A percentile compares a stretch with the other conserved stretches of the same genome.
These are phyloP conservation scores for Otolemur garnettii DNA, from an alignment of 2,113 vertebrate species.

Conservation along the genomic window DNA sequence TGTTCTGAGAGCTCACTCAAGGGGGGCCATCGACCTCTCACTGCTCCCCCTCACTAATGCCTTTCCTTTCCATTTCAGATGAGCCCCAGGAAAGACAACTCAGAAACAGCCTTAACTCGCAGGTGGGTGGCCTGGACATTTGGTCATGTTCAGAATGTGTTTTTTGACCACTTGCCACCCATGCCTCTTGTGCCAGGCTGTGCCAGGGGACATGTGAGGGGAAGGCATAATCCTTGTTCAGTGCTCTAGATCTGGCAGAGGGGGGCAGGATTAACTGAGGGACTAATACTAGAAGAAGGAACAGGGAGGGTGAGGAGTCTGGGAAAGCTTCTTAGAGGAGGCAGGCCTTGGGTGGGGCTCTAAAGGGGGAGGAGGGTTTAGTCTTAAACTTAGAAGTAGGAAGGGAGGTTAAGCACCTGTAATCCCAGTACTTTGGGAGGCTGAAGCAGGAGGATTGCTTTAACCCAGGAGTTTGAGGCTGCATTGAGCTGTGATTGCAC, in stretches of 20 bases:
- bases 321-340: not conserved
- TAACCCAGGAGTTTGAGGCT: too few species aligned
- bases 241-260: too few species aligned
- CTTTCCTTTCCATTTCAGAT: constrained; percentile 85
- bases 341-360: not conserved
- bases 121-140: constrained; percentile 61
- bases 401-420: too few species aligned
- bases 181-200: not conserved
- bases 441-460: too few species aligned
- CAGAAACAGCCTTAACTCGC: constrained; percentile 83
- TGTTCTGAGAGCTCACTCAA: not conserved
- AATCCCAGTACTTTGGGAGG: too few species aligned
- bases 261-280: not conserved
- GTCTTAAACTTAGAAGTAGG: not conserved
- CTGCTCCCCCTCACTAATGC: not conserved
- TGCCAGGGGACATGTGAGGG: not conserved
- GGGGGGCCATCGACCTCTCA: rapidly evolving
- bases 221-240: not conserved
- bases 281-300: not conserved
- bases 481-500: too few species aligned
- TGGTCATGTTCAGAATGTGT: not conserved
- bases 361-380: not conserved
- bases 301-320: rapidly evolving
- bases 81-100: constrained; percentile 81
- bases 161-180: not conserved